These are phyloP conservation scores for Folsomia candida DNA, from an alignment of 2,888 invertebrate genomes.

Conservation along the genomic window DNA sequence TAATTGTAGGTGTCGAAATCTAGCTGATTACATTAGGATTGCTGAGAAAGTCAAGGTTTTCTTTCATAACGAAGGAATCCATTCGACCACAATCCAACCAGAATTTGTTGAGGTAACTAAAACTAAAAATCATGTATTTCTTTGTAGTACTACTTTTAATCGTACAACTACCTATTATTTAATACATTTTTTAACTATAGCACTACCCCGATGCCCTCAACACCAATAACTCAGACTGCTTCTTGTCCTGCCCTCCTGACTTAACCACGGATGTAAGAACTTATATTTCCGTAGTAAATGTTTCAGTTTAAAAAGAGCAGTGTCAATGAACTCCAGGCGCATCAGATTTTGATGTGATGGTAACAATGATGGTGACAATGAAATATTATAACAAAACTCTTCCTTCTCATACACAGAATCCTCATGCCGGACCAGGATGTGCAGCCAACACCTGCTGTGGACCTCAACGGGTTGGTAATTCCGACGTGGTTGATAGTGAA, in stretches of 20 bases:
- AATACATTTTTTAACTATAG: slow-evolving; percentile 11
- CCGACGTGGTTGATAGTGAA: slow-evolving; percentile 4
- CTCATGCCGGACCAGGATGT: slow-evolving; percentile 66
- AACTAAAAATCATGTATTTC: neutral
- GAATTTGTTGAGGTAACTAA: slow-evolving; percentile 80
- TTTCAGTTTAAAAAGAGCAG: too few species aligned
- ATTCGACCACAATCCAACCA: slow-evolving; percentile 97
- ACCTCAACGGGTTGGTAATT: slow-evolving; percentile 54
- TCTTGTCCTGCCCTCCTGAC: slow-evolving; percentile 71
- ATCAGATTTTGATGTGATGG: too few species aligned
- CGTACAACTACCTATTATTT: neutral
- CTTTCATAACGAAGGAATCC: slow-evolving; percentile 97
- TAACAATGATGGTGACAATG: too few species aligned
- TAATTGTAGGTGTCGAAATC: slow-evolving; percentile 82
- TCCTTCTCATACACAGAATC: slow-evolving; percentile 54
- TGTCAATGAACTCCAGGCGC: too few species aligned
- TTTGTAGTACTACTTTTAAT: neutral
- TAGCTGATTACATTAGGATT: slow-evolving; percentile 94
- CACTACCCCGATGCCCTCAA: slow-evolving; percentile 43
- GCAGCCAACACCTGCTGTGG: slow-evolving; percentile 86
- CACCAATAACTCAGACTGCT: slow-evolving; percentile 63
- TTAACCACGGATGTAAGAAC: neutral
- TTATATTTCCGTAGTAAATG: too few species aligned
- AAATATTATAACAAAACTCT: too few species aligned
- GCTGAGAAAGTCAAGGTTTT: slow-evolving; percentile 94